phyloP scores from a whole-genome alignment of 2,113 vertebrate genomes.

The Tetrax tetrax region DNA sequence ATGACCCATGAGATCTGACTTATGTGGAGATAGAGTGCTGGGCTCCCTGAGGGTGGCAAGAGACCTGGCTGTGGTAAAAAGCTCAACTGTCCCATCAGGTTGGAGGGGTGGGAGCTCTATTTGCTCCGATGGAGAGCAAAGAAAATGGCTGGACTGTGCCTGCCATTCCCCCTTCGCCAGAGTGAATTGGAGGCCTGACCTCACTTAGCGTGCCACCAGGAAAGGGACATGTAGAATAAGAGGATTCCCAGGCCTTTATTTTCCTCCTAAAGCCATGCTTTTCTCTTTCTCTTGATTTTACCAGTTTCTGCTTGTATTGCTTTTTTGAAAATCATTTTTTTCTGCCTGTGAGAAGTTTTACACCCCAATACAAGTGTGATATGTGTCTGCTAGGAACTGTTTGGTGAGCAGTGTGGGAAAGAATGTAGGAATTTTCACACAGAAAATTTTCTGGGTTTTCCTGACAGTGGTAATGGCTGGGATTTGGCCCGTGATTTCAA shows the following conservation, averaged over 20 bases:
- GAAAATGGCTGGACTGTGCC: not conserved
- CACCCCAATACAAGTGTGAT: not conserved
- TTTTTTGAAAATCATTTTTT: not conserved
- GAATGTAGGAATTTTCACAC: not conserved
- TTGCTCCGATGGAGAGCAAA: not conserved
- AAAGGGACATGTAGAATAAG: not conserved
- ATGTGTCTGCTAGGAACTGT: not conserved
- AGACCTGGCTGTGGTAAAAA: not conserved
- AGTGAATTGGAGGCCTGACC: not conserved
- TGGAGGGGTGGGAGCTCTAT: not conserved
- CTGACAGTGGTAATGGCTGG: not conserved
- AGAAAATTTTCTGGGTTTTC: not conserved
- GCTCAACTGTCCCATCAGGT: not conserved
- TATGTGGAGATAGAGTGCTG: not conserved
- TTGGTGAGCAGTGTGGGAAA: not conserved
- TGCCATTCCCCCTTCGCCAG: not conserved
- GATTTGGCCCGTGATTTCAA: not conserved
- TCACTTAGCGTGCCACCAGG: not conserved
- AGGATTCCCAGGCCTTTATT: not conserved
- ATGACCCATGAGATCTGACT: not conserved
- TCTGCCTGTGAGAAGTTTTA: not conserved
- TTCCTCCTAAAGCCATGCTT: not conserved
- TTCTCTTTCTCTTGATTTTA: not conserved
- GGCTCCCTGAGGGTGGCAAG: not conserved
- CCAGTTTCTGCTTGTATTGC: not conserved